Percentiles rank a stretch among this genome's conserved stretches.
Evolutionary conservation across 2,113 vertebrate species (phyloP).

Genomic region (Paratilapia polleni): DNA sequence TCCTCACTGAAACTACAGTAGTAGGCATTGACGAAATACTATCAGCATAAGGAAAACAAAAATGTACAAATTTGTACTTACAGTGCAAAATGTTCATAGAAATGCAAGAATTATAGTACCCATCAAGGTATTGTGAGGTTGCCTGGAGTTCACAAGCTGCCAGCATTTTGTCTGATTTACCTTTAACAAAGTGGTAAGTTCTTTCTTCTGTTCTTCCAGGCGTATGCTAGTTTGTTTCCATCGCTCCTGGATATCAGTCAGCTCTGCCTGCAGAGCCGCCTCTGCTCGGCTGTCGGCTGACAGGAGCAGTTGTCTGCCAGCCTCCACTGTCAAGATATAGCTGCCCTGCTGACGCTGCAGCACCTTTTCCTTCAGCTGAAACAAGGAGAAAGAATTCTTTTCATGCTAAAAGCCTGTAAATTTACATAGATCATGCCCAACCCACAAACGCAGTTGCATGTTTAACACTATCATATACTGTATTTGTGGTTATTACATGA

Average conservation of each 20-base stretch:
- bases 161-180: slow-evolving; percentile 34
- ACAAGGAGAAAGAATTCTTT: slow-evolving; percentile 10
- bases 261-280: slow-evolving; percentile 86
- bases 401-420: background rate
- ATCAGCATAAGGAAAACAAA: background rate
- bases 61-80: background rate
- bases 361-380: slow-evolving; percentile 94
- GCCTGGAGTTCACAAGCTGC: background rate
- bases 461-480: background rate
- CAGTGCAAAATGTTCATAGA: background rate
- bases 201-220: slow-evolving; percentile 90
- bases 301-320: slow-evolving; percentile 91
- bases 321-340: slow-evolving; percentile 96
- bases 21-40: background rate
- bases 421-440: background rate
- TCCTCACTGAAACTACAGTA: background rate
- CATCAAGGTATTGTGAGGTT: background rate
- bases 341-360: slow-evolving; percentile 94
- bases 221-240: slow-evolving; percentile 85
- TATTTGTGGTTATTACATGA: background rate
- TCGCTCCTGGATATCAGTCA: slow-evolving; percentile 88
- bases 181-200: slow-evolving; percentile 83
- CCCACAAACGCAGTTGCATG: background rate
- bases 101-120: background rate
- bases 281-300: slow-evolving; percentile 88